These are phyloP conservation scores for Lysandra bellargus DNA, from an alignment of 2,888 invertebrate genomes.

Conservation along the genomic window DNA sequence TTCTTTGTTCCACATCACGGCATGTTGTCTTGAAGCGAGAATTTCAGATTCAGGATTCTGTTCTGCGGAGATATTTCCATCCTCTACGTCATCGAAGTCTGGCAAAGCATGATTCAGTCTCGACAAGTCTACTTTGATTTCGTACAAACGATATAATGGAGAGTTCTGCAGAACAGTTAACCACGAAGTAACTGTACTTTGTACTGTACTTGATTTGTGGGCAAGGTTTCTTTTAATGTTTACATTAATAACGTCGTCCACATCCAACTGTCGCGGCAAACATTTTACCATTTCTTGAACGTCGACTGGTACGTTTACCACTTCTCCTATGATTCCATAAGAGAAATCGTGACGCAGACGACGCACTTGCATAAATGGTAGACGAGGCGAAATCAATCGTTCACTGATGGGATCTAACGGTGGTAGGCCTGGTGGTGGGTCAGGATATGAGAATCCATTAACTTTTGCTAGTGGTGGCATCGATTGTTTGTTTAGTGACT, in stretches of 20 bases:
- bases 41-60: constrained; percentile 43
- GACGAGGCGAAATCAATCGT: no score
- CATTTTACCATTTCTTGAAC: constrained; percentile 51
- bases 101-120: constrained; percentile 41
- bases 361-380: no score
- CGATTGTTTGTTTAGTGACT: no score
- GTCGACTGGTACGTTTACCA: constrained; percentile 56
- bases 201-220: constrained; percentile 48
- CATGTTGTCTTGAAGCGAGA: constrained; percentile 48
- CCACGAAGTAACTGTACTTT: constrained; percentile 48
- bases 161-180: constrained; percentile 45
- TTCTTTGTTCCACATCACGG: constrained; percentile 51
- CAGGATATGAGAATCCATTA: no score
- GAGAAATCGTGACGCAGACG: no score
- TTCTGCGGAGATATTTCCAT: constrained; percentile 38
- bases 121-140: constrained; percentile 48
- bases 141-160: constrained; percentile 47
- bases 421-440: no score
- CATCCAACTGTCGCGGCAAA: constrained; percentile 50
- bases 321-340: constrained; percentile 54
- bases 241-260: constrained; percentile 52
- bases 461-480: no score
- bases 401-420: no score
- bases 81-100: no score
- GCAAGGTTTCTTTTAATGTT: constrained; percentile 49